Evolutionary conservation across 2,888 invertebrate species (phyloP).

Genomic region (Spicauda simplicius): DNA sequence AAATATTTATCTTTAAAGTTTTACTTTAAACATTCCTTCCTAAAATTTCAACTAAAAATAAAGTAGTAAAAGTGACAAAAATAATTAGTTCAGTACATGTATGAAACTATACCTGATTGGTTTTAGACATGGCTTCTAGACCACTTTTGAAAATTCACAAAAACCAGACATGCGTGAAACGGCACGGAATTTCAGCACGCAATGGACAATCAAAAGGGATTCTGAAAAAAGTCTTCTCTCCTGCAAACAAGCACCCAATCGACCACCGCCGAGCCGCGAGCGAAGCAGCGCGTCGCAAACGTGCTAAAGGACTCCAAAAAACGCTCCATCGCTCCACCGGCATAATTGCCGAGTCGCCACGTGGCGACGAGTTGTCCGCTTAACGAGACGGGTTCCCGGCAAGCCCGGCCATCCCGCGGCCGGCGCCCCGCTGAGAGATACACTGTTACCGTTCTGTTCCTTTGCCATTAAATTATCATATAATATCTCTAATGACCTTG

Average conservation of each 20-base stretch:
- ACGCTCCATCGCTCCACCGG: slow-evolving; percentile 26
- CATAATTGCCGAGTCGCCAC: slow-evolving; percentile 34
- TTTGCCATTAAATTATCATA: slow-evolving; percentile 20
- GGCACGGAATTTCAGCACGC: slow-evolving; percentile 17
- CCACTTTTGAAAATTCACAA: neutral
- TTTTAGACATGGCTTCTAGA: neutral
- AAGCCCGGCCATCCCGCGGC: slow-evolving; percentile 39
- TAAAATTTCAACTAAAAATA: too few species aligned
- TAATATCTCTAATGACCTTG: slow-evolving; percentile 24
- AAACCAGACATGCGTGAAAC: slow-evolving; percentile 1
- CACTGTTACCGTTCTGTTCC: slow-evolving; percentile 6
- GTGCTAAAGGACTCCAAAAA: slow-evolving; percentile 40
- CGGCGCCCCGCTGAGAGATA: slow-evolving; percentile 61
- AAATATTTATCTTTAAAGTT: too few species aligned
- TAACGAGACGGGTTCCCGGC: slow-evolving; percentile 58
- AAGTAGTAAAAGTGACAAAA: too few species aligned
- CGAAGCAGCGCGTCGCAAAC: slow-evolving; percentile 29
- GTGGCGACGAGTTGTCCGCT: slow-evolving; percentile 39
- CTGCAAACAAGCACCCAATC: slow-evolving; percentile 18
- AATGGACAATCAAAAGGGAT: slow-evolving; percentile 13
- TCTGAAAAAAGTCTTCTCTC: slow-evolving; percentile 30
- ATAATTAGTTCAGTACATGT: too few species aligned
- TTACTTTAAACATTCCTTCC: too few species aligned
- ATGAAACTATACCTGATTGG: too few species aligned
- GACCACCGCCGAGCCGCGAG: slow-evolving; percentile 3